phyloP scores from a whole-genome alignment of 2,888 invertebrate species.

The Neocrepidodera transversa region DNA sequence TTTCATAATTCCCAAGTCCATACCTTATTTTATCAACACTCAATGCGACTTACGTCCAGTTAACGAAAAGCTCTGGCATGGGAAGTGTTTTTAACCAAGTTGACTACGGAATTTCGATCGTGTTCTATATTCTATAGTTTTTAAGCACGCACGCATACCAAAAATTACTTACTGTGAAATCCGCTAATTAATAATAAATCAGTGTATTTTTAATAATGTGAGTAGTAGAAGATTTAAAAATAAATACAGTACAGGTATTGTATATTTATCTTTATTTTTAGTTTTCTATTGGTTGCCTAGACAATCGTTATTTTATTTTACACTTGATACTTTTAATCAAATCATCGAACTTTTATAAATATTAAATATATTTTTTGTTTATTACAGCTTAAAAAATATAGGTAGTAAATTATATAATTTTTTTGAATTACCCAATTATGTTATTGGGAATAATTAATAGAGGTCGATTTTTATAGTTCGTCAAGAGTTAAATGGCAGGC shows the following conservation, averaged over 20 bases:
- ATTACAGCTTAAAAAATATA: too few relatives aligned
- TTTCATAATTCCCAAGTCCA: not conserved
- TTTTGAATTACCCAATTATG: too few relatives aligned
- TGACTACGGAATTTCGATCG: not conserved
- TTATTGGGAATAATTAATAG: too few relatives aligned
- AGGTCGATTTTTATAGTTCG: too few relatives aligned
- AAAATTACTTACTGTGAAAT: not conserved
- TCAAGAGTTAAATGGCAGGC: too few relatives aligned
- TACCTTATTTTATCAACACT: not conserved
- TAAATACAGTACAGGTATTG: not conserved
- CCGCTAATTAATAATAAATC: not conserved
- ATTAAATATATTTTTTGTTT: too few relatives aligned
- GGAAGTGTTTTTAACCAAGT: not conserved
- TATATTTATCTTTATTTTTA: not conserved
- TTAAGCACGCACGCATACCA: not conserved
- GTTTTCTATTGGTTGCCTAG: not conserved
- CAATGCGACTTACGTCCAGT: not conserved
- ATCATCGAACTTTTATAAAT: too few relatives aligned
- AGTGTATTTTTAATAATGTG: not conserved
- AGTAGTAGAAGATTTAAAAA: not conserved
- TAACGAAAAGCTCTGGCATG: not conserved
- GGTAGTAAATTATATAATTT: too few relatives aligned
- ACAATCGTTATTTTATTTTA: not conserved
- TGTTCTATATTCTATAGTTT: not conserved
- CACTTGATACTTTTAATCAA: not conserved